Evolutionary conservation across 2,888 invertebrate genomes (phyloP).

Genomic region (Amaurobius ferox): DNA sequence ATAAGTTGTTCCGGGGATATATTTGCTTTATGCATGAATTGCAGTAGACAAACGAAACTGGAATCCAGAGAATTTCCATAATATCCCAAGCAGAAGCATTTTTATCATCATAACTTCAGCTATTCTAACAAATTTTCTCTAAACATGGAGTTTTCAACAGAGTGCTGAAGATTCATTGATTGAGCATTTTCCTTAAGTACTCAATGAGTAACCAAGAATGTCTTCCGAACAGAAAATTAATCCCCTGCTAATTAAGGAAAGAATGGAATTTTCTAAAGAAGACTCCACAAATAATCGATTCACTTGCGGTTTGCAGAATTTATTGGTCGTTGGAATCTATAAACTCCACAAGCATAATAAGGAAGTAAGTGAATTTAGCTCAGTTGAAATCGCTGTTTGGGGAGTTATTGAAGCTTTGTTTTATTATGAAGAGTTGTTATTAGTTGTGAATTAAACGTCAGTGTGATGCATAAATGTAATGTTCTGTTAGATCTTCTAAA

Average conservation of each 20-base stretch:
- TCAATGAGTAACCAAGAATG: conserved; percentile 1
- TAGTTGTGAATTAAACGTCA: not conserved
- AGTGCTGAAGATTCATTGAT: conserved; percentile 2
- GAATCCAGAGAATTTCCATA: not conserved
- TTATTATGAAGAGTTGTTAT: conserved; percentile 11
- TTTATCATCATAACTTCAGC: not conserved
- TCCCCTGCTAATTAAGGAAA: conserved; percentile 30
- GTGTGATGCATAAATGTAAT: not conserved
- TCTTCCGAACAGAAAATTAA: conserved; percentile 20
- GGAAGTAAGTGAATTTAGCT: conserved; percentile 2
- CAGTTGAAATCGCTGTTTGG: not conserved
- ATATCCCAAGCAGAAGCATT: not conserved
- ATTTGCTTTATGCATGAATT: not conserved
- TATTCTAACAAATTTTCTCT: not conserved
- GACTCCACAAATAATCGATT: conserved; percentile 19
- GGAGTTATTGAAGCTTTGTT: conserved; percentile 5
- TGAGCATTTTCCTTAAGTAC: conserved; percentile 30
- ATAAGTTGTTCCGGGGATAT: not conserved
- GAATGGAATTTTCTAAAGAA: conserved; percentile 39
- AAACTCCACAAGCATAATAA: conserved; percentile 18
- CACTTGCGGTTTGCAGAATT: conserved; percentile 23
- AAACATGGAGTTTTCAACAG: conserved; percentile 23
- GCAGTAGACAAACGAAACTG: not conserved
- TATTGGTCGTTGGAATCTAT: conserved; percentile 25
- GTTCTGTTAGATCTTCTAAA: not conserved